Base-by-base conservation (phyloP, 2,113 vertebrate species). In the Cebidichthys violaceus region DNA sequence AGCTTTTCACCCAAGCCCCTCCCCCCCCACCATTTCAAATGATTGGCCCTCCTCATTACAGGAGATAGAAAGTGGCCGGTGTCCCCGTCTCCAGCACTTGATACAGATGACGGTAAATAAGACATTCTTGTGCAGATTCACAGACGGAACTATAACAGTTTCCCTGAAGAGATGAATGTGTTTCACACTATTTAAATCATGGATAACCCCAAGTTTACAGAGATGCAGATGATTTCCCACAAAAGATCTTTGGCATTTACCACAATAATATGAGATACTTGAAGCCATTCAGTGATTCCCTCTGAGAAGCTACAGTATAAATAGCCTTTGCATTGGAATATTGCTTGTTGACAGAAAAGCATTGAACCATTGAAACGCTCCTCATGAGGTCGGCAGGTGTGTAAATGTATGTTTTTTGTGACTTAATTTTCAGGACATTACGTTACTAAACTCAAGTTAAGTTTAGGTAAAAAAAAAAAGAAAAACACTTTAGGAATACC, bases 11-110 rank as follows among this genome's bases (percentile, higher is more conserved):
- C 29, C 70, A 52, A 20, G 39, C 41, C 50, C 27, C 37, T 39
- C 77, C 35, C 61, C 17, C 9, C 24, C 60, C 60, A 75, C 61
- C 81, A 70, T 89, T 70, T 95, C 86, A 84, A 83, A 87, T 94
- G 90, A 95, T 95, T 94, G 94, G 87, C 89, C 94, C 89, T 88
- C 81, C 82, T 95, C 91, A 90, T 95, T 64, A 55, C 55, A 75
- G 66, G 66, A 80, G 64, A 45, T 8, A 72, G 33, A 39, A 61
- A 43, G 79, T 43, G 24, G 35, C 35, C 9, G 3, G 22, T 18
- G 5, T 60, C 57, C 15, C 13, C 13, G 27, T 29, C 68, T 54
- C 15, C 74, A 59, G 50, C 68, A 59, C 59, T 37, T 9, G 50
- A 55, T 62, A 71, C 68, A 64, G 60, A 9, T 27, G 60, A 37